These are phyloP conservation scores for Agelastica alni DNA, from an alignment of 2,888 invertebrate species.

Conservation along the genomic window DNA sequence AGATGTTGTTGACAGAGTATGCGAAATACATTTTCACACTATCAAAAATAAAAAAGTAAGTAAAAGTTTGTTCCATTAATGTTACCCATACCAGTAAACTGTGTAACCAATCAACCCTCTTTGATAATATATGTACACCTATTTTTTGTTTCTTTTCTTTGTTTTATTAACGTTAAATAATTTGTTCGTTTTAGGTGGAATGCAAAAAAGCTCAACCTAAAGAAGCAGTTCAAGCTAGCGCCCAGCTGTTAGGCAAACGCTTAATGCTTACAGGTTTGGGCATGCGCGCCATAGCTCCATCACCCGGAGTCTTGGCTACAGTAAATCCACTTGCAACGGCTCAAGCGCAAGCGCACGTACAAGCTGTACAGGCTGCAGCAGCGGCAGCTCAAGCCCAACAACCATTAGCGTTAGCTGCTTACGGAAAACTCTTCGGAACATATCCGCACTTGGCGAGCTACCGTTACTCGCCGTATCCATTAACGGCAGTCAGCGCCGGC, in stretches of 20 bases:
- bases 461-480: conserved; percentile 69
- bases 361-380: conserved; percentile 58
- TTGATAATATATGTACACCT: too few species aligned
- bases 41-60: conserved; percentile 82
- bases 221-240: conserved; percentile 78
- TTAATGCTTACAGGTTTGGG: conserved; percentile 74
- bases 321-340: conserved; percentile 66
- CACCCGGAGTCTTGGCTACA: conserved; percentile 59
- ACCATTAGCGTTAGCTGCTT: conserved; percentile 65
- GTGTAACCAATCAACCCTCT: too few species aligned
- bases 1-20: conserved; percentile 89
- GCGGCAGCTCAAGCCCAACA: conserved; percentile 66
- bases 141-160: too few species aligned
- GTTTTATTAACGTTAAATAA: too few species aligned
- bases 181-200: conserved; percentile 58
- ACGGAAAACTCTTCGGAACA: conserved; percentile 68
- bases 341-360: conserved; percentile 54
- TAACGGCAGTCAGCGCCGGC: conserved; percentile 54
- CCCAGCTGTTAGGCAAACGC: conserved; percentile 67
- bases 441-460: conserved; percentile 64
- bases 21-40: conserved; percentile 91
- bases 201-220: conserved; percentile 93
- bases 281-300: conserved; percentile 66
- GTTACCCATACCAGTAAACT: too few species aligned
- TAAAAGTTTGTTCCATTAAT: too few species aligned